Evolutionary conservation across 2,888 invertebrate genomes (phyloP).

Genomic region (Chalcis sispes): DNA sequence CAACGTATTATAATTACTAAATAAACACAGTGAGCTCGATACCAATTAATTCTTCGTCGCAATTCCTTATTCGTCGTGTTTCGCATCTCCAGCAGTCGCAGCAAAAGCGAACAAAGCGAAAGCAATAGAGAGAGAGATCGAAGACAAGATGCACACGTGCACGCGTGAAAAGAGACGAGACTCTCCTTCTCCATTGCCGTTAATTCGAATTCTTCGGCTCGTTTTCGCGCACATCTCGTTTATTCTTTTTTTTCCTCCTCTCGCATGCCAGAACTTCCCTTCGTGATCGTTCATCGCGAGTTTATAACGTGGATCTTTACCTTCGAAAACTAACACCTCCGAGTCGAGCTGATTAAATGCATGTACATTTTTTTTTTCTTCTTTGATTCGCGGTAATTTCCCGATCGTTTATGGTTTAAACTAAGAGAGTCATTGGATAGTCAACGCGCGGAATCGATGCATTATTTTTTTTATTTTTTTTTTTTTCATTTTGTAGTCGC

Average conservation of each 20-base stretch:
- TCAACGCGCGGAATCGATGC: no score
- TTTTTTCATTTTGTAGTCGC: not conserved
- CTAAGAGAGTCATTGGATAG: no score
- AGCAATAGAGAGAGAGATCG: constrained; percentile 3
- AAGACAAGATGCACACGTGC: constrained; percentile 5
- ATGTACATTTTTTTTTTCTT: not conserved
- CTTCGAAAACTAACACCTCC: constrained; percentile 10
- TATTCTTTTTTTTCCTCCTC: not conserved
- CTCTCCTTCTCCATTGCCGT: constrained; percentile 30
- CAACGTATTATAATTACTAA: constrained; percentile 11
- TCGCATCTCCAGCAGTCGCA: no score
- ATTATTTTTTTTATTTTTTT: not conserved
- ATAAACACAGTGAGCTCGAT: constrained; percentile 19
- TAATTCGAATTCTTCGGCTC: constrained; percentile 55
- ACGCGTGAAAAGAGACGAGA: not conserved
- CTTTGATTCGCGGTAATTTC: no score
- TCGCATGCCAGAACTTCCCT: constrained; percentile 10
- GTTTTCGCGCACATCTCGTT: constrained; percentile 41
- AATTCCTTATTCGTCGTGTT: no score
- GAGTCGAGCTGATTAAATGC: not conserved
- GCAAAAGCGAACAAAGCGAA: no score
- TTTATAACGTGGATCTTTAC: constrained; percentile 26
- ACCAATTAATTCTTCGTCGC: constrained; percentile 11
- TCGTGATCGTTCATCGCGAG: not conserved
- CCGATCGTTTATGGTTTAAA: no score